phyloP scores from a whole-genome alignment of 2,888 invertebrate species.

The Augiades crinisus region DNA sequence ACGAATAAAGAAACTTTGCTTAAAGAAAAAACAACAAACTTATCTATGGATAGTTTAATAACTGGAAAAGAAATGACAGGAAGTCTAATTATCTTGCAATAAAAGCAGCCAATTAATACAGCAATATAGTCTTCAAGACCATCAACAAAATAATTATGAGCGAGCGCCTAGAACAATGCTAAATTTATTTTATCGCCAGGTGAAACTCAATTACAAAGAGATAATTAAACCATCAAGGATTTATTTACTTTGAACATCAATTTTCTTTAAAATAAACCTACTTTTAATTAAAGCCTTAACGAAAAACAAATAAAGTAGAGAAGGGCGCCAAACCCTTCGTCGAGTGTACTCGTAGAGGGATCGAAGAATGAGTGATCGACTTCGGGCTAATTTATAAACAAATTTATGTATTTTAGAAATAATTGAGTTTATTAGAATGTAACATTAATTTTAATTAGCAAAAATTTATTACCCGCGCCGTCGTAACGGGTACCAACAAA shows the following conservation, averaged over 20 bases:
- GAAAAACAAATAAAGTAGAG: conserved; percentile 74
- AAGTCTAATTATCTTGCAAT: not conserved
- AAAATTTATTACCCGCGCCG: conserved; percentile 4
- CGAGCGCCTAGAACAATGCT: conserved; percentile 30
- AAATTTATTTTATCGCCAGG: conserved; percentile 63
- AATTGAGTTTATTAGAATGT: not conserved
- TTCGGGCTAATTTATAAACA: conserved; percentile 3
- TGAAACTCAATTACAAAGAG: conserved; percentile 77
- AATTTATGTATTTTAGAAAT: not conserved
- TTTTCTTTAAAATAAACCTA: conserved; percentile 78
- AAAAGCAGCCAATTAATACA: conserved; percentile 15
- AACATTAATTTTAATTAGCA: conserved; percentile 3
- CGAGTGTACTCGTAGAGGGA: conserved; percentile 39
- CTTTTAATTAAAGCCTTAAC: conserved; percentile 79
- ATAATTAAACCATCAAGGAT: conserved; percentile 78
- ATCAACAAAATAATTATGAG: conserved; percentile 22
- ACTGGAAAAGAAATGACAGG: not conserved
- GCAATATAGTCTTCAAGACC: conserved; percentile 13
- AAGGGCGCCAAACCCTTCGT: conserved; percentile 62
- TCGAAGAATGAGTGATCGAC: conserved; percentile 28
- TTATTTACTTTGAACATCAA: conserved; percentile 78
- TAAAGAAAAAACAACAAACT: not conserved
- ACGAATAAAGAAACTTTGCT: not conserved
- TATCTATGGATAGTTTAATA: not conserved
- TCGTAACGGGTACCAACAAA: not conserved